phyloP scores from a whole-genome alignment of 2,797 vertebrate species.

The Brachyrhaphis roseni region DNA sequence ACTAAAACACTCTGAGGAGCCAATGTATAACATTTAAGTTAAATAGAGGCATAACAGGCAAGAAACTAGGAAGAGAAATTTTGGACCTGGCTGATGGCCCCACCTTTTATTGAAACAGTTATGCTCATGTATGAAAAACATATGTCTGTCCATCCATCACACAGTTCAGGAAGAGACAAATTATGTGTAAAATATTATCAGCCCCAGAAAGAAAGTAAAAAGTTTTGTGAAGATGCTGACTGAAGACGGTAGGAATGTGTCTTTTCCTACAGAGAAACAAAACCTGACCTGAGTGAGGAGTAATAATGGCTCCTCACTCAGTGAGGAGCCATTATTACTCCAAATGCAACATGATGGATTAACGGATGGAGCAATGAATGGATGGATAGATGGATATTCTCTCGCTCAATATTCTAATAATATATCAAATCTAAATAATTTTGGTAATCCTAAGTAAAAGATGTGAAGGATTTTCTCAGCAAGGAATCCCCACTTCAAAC shows the following conservation, averaged over 20 bases:
- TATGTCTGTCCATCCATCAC: background rate
- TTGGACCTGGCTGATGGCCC: background rate
- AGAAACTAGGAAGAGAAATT: background rate
- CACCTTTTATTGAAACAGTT: background rate
- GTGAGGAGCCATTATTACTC: background rate
- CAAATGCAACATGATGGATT: background rate
- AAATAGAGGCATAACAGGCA: background rate
- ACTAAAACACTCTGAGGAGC: background rate
- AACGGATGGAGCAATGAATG: background rate
- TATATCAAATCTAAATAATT: background rate
- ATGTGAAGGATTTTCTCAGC: slow-evolving; percentile 18
- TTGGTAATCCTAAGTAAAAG: background rate
- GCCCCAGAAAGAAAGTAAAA: background rate
- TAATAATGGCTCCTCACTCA: too few relatives aligned
- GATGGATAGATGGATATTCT: background rate
- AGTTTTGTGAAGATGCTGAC: background rate
- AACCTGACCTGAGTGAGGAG: background rate
- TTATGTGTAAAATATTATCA: background rate
- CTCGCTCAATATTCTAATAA: background rate
- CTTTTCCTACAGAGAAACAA: background rate
- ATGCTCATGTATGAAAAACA: background rate
- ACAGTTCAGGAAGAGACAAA: background rate
- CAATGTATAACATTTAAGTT: background rate
- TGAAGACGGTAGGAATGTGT: background rate
- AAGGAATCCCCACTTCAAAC: slow-evolving; percentile 9